phyloP scores from a whole-genome alignment of 2,113 vertebrate species.

The Anguilla rostrata region DNA sequence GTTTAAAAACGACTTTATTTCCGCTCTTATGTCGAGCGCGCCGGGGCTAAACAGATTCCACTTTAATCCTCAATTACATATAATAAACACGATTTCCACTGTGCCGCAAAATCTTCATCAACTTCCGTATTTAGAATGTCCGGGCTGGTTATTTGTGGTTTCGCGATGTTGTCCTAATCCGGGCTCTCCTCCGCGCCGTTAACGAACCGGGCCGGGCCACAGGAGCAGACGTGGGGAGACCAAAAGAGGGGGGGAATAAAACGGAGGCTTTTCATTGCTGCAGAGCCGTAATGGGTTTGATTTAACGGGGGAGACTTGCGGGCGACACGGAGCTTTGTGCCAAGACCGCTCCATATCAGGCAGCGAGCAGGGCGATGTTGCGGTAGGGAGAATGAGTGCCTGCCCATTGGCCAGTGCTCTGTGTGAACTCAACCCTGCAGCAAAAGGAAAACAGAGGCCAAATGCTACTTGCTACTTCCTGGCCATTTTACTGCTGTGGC shows the following conservation, averaged over 20 bases:
- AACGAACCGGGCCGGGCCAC: conserved; percentile 57
- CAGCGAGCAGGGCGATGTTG: not conserved
- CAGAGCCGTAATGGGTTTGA: conserved; percentile 41
- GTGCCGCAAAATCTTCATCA: not conserved
- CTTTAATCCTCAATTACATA: not conserved
- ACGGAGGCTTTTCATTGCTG: conserved; percentile 21
- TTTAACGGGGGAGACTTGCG: not conserved
- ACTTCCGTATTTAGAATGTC: conserved; percentile 16
- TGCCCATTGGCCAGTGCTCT: conserved; percentile 7
- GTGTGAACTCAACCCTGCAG: not conserved
- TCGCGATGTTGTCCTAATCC: conserved; percentile 45
- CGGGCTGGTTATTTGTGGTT: not conserved
- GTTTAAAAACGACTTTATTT: not conserved
- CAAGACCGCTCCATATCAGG: not conserved
- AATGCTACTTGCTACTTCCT: not conserved
- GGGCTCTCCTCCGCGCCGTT: conserved; percentile 49
- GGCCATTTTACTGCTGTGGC: no score
- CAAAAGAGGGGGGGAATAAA: conserved; percentile 40
- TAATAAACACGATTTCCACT: not conserved
- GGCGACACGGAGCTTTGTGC: not conserved
- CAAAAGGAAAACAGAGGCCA: not conserved
- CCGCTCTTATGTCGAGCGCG: not conserved
- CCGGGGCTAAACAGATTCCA: not conserved
- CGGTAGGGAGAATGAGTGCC: conserved; percentile 32
- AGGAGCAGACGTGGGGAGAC: not conserved